These are phyloP conservation scores for Eumeta japonica DNA, from an alignment of 1,140 invertebrate species.

Conservation along the genomic window DNA sequence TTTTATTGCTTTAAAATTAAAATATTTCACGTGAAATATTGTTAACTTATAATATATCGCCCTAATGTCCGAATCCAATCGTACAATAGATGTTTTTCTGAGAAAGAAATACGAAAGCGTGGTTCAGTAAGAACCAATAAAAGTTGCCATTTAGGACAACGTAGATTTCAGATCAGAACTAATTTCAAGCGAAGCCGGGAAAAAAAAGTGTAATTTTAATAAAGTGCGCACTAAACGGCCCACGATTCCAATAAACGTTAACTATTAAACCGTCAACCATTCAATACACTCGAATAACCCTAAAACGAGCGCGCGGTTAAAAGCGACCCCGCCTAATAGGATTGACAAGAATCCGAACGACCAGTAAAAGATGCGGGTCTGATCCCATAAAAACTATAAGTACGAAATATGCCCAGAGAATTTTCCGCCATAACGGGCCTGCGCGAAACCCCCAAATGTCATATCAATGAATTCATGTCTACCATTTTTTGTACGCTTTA, in stretches of 20 bases:
- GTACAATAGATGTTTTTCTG: too few relatives aligned
- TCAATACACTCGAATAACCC: conserved; percentile 28
- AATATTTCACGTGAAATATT: too few relatives aligned
- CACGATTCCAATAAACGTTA: conserved; percentile 1
- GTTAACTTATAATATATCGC: too few relatives aligned
- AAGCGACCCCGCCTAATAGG: conserved; percentile 31
- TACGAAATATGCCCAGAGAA: conserved; percentile 43
- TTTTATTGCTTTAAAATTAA: too few relatives aligned
- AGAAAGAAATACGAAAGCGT: too few relatives aligned
- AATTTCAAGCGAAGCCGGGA: not conserved
- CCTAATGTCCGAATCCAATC: too few relatives aligned
- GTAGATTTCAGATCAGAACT: too few relatives aligned
- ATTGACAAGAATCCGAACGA: conserved; percentile 45
- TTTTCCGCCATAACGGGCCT: conserved; percentile 41
- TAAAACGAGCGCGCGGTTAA: conserved; percentile 23
- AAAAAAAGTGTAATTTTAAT: conserved; percentile 17
- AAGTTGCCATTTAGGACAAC: too few relatives aligned
- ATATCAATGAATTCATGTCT: conserved; percentile 55
- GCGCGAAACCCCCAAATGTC: conserved; percentile 45
- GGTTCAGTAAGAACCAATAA: too few relatives aligned
- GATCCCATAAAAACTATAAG: conserved; percentile 51
- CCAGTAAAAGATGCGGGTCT: conserved; percentile 46
- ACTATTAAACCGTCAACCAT: conserved; percentile 8
- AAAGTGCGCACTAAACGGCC: conserved; percentile 12
- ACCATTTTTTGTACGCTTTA: conserved; percentile 49